phyloP scores from a whole-genome alignment of 2,797 vertebrate genomes.

The Sphenodon punctatus region DNA sequence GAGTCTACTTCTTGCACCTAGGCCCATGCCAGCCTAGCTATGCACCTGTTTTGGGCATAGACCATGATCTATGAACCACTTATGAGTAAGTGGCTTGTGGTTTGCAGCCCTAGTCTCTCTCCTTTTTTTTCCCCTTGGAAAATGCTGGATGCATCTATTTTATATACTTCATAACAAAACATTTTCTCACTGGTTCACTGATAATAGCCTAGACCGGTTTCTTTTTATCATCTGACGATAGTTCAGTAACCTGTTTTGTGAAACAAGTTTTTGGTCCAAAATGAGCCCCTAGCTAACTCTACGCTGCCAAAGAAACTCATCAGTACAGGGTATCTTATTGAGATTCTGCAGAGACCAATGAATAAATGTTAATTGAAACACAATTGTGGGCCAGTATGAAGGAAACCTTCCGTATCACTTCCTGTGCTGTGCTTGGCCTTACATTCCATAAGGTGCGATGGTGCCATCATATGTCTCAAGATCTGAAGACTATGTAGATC shows the following conservation, averaged over 20 bases:
- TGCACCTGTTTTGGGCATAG: no score
- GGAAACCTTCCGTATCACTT: neutral
- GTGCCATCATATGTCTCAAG: neutral
- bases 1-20: no score
- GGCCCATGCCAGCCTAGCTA: no score
- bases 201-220: neutral
- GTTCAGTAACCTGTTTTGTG: no score
- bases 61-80: no score
- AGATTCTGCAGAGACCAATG: neutral
- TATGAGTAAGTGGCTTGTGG: no score
- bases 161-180: neutral
- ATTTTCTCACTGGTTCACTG: neutral
- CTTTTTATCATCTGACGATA: neutral
- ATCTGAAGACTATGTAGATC: neutral
- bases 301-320: neutral
- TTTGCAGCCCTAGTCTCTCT: neutral
- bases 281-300: neutral
- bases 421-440: neutral
- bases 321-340: neutral
- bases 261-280: neutral
- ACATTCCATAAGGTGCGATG: neutral
- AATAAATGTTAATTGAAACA: no score
- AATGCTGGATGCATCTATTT: neutral
- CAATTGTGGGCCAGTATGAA: neutral
- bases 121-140: neutral